A percentile compares a stretch with the other conserved stretches of the same genome.
Evolutionary conservation across 92 coral and sea anemone species (phyloP).

Genomic region (Phenganax stokvisi): DNA sequence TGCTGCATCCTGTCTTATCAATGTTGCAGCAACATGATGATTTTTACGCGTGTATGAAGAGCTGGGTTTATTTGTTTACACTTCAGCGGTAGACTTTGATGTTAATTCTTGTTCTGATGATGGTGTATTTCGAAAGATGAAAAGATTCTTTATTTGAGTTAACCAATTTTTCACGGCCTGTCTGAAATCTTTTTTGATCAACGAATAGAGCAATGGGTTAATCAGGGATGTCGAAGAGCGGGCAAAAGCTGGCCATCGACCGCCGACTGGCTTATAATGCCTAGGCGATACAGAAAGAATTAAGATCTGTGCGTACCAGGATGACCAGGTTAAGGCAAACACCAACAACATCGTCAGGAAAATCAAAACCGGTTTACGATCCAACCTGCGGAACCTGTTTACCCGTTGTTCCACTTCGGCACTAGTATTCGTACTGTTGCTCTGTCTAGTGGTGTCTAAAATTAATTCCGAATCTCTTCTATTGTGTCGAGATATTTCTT

Average conservation of each 20-base stretch:
- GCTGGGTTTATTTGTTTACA: not conserved
- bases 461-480: slow-evolving; percentile 9
- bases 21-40: too few species aligned
- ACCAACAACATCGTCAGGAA: slow-evolving; percentile 22
- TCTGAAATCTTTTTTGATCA: slow-evolving; percentile 34
- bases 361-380: slow-evolving; percentile 40
- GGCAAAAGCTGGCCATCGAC: slow-evolving; percentile 1
- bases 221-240: slow-evolving; percentile 2
- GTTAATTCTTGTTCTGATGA: not conserved
- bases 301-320: slow-evolving; percentile 25
- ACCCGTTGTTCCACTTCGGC: not conserved
- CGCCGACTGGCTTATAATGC: slow-evolving; percentile 21
- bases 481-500: slow-evolving; percentile 29
- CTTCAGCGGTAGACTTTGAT: not conserved
- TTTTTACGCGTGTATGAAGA: too few species aligned
- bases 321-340: slow-evolving; percentile 33
- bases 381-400: not conserved
- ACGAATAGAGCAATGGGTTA: slow-evolving; percentile 34
- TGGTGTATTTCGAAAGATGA: not conserved
- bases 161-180: slow-evolving; percentile 8
- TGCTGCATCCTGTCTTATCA: too few species aligned
- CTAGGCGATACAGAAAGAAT: slow-evolving; percentile 21
- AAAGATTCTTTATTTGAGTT: not conserved
- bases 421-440: not conserved
- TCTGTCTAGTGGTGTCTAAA: not conserved